Percentiles rank a stretch among this genome's conserved stretches.
These are phyloP conservation scores for Scaeva pyrastri DNA, from an alignment of 2,888 invertebrate species.

Conservation along the genomic window DNA sequence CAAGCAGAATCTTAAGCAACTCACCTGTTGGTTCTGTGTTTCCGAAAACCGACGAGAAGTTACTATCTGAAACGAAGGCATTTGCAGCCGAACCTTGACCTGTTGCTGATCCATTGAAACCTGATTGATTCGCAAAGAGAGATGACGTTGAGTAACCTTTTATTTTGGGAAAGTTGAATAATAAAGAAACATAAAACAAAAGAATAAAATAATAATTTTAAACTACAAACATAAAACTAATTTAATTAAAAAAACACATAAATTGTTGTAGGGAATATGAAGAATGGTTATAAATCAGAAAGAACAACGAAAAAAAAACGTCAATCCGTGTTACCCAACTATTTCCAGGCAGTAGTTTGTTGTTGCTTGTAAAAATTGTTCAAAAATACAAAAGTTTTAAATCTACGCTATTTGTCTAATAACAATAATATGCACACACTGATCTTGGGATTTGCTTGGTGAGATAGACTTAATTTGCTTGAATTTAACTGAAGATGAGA, in stretches of 20 bases:
- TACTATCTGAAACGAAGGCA: slow-evolving; percentile 93
- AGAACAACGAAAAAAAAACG: slow-evolving; percentile 3
- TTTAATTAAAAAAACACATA: slow-evolving; percentile 68
- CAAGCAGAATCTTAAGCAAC: slow-evolving; percentile 78
- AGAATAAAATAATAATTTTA: slow-evolving; percentile 59
- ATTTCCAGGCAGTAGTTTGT: slow-evolving; percentile 28
- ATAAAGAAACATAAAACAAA: slow-evolving; percentile 17
- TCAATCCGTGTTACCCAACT: slow-evolving; percentile 43
- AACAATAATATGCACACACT: not conserved
- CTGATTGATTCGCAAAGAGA: slow-evolving; percentile 79
- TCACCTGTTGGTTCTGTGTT: slow-evolving; percentile 89
- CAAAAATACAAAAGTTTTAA: slow-evolving; percentile 16
- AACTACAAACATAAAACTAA: slow-evolving; percentile 62
- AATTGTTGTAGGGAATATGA: slow-evolving; percentile 63
- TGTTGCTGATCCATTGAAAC: slow-evolving; percentile 84
- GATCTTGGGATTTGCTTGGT: too few relatives aligned
- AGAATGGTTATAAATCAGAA: slow-evolving; percentile 80
- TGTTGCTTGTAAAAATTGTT: slow-evolving; percentile 27
- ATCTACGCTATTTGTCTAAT: slow-evolving; percentile 15
- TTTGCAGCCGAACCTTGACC: slow-evolving; percentile 83
- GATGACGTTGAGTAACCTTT: slow-evolving; percentile 68
- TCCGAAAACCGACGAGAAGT: slow-evolving; percentile 95
- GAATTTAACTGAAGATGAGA: too few relatives aligned
- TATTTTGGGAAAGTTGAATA: slow-evolving; percentile 14
- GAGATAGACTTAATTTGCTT: too few relatives aligned